phyloP scores from a whole-genome alignment of 1,140 invertebrate genomes.

The Ylistrum balloti region DNA sequence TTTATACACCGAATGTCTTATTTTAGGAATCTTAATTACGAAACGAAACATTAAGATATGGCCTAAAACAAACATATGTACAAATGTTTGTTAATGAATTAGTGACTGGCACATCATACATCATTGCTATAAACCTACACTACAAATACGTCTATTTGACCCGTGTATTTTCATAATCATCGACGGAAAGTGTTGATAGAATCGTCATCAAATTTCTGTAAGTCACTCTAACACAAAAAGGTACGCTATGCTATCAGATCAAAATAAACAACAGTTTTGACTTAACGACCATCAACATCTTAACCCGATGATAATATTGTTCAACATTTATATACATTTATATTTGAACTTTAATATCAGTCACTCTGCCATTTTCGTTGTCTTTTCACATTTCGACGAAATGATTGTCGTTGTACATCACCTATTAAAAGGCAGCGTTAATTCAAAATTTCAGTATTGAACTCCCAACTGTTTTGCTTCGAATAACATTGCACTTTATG shows the following conservation, averaged over 20 bases:
- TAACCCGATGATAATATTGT: too few species aligned
- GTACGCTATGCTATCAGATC: background rate
- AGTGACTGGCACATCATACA: background rate
- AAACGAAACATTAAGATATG: background rate
- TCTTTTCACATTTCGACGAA: slow-evolving; percentile 21
- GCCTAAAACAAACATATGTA: background rate
- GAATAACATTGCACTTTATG: background rate
- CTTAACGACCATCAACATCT: too few species aligned
- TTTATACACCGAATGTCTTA: background rate
- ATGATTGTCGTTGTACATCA: background rate
- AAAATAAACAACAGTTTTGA: too few species aligned
- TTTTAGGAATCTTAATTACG: background rate
- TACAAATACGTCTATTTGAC: background rate
- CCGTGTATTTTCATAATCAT: slow-evolving; percentile 6
- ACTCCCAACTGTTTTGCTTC: background rate
- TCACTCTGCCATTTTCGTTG: background rate
- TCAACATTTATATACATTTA: too few species aligned
- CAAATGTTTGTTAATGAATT: background rate
- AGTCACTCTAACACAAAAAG: background rate
- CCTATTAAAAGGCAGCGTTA: background rate
- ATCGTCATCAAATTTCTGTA: background rate
- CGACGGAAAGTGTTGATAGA: background rate
- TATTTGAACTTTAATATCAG: background rate
- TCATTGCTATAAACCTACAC: background rate
- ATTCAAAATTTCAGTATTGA: background rate